A percentile compares a stretch with the other conserved stretches of the same genome.
Evolutionary conservation across 2,113 vertebrate species (phyloP).

Genomic region (Cheirogaleus medius): DNA sequence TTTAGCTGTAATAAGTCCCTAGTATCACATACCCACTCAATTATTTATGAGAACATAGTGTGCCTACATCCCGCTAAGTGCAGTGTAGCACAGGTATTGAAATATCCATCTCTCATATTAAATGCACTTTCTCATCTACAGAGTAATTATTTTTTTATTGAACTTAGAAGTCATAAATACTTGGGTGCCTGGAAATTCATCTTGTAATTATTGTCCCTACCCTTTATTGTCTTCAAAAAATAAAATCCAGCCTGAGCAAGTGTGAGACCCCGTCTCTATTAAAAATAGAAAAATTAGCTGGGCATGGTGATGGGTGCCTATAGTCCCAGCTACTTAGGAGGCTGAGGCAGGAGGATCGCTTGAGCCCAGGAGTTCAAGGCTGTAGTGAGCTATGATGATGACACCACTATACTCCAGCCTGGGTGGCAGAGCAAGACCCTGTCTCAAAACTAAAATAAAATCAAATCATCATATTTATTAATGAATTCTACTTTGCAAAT

Average conservation of each 20-base stretch:
- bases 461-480: conserved; percentile 6
- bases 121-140: not conserved
- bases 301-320: too few species aligned
- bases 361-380: too few species aligned
- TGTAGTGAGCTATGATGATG: too few species aligned
- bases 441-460: not conserved
- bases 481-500: not conserved
- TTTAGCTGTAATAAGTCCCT: conserved; percentile 30
- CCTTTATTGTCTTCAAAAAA: not conserved
- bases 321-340: too few species aligned
- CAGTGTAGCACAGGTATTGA: not conserved
- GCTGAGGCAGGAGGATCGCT: too few species aligned
- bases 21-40: not conserved
- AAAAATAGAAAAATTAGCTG: too few species aligned
- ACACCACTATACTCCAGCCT: too few species aligned
- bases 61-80: conserved; percentile 18
- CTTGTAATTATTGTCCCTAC: not conserved
- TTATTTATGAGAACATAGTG: conserved; percentile 41
- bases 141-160: not conserved
- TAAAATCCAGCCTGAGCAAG: not conserved
- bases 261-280: too few species aligned
- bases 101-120: not conserved
- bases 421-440: too few species aligned
- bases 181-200: not conserved
- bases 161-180: conserved; percentile 29